Evolutionary conservation across 2,113 vertebrate species (phyloP), one percentile per base, ranked within the genome.

Genomic region (Cinclus mexicanus): DNA sequence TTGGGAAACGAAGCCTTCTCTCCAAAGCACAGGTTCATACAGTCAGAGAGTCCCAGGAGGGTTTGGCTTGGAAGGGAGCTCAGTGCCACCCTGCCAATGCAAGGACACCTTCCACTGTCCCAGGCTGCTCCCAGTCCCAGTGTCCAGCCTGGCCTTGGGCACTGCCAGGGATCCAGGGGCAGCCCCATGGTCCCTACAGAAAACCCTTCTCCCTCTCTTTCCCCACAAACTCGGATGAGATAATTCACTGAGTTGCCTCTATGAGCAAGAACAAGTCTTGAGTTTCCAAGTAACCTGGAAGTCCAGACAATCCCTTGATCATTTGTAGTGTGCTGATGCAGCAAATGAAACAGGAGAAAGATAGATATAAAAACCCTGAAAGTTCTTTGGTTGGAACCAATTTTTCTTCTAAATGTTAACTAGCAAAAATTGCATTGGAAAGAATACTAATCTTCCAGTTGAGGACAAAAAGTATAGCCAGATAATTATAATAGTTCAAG

Each of bases 121-220:
- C 60, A n/a, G 55, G 22, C 0, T 10, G 2, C n/a, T 56, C 59
- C 47, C 5, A 33, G 5, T 18, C 23, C 41, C 50, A 52, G 14
- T 1, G 0, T 33, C 59, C 70, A 65, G 2, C 70, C n/a, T 29
- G 50, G n/a, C 60, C 29, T 64, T 4, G 69, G 42, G 0, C 35
- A 20, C 42, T 85, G 1, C 19, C 60, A 57, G n/a, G 41, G 29
- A 16, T 29, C 9, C 52, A 56, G 20, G 12, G 29, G 4, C 42
- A 65, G 29, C 8, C 70, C 9, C 42, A 65, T 39, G 37, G 42
- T 42, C 29, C 29, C 42, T 75, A 0, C 4, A 31, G 25, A 65
- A 35, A 67, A 7, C 25, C 13, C 9, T 26, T 44, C 21, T 59
- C 53, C 37, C 31, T 50, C 37, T 25, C 61, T 76, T 67, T 59